Evolutionary conservation across 2,113 vertebrate genomes (phyloP), one percentile per base, ranked within the genome.

Genomic region (Seriola rivoliana): DNA sequence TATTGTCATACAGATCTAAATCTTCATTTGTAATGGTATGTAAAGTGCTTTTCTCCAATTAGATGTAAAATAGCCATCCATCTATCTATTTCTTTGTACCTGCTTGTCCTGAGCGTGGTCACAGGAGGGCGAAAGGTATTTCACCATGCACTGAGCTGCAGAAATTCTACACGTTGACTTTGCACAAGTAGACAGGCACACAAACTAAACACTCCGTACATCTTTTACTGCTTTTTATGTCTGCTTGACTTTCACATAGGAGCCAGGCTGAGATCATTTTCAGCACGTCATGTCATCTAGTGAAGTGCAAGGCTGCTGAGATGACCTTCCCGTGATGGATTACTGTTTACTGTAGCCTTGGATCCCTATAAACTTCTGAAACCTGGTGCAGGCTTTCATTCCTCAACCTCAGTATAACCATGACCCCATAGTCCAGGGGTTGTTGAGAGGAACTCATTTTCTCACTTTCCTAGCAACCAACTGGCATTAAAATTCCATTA

Each of bases 311-410:
- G 70, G 50, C 42, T 25, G 42, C 29, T 12, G 6, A 10, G 0
- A 23, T 36, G 34, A 46, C 80, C 70, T 54, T 75, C 64, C 36
- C 7, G 13, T 68, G 82, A 74, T 65, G 21, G 62, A 71, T 76
- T 8, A 9, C 57, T 80, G 50, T 83, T 79, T 64, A 54, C 73
- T 50, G 60, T 82, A 42, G 40, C 80, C 80, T 59, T 71, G 84
- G 70, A 66, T 72, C 68, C 73, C 50, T 50, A 68, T 70, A 40
- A 62, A 63, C 14, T 58, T 60, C 52, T 75, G 14, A 58, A 40
- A 44, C 40, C 52, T 38, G 17, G 42, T 60, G 46, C 60, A 59
- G 64, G 44, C 79, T 59, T 67, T 36, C 50, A 74, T 86, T 82
- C 34, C 62, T 55, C 66, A n/a, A 38, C 19, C 64, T 57, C 65